Evolutionary conservation across 2,888 invertebrate species (phyloP).

Genomic region (Stegophylla sp.): DNA sequence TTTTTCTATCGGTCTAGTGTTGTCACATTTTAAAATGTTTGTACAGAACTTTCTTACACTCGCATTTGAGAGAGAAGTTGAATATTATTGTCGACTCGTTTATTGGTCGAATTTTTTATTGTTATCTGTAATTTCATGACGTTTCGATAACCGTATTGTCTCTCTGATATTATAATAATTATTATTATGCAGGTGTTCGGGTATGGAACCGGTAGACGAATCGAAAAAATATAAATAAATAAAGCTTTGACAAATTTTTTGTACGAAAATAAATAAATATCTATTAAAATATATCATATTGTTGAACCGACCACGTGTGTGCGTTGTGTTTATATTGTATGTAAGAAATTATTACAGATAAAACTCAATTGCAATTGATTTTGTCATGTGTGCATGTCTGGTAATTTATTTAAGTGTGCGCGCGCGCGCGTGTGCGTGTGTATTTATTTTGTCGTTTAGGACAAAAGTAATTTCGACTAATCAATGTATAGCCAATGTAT

Average conservation of each 20-base stretch:
- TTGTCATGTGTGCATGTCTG: background rate
- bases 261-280: too few relatives aligned
- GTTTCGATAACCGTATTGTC: background rate
- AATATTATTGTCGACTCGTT: background rate
- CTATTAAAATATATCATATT: too few relatives aligned
- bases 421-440: background rate
- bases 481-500: slow-evolving; percentile 14
- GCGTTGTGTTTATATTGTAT: too few relatives aligned
- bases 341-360: too few relatives aligned
- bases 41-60: background rate
- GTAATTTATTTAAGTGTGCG: background rate
- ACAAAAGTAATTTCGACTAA: slow-evolving; percentile 46
- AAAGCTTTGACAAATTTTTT: too few relatives aligned
- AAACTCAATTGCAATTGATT: background rate
- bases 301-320: too few relatives aligned
- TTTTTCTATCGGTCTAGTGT: background rate
- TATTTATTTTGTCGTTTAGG: slow-evolving; percentile 25
- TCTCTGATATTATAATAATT: too few relatives aligned
- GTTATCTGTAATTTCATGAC: background rate
- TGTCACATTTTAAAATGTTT: background rate
- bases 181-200: too few relatives aligned
- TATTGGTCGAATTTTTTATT: background rate
- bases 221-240: too few relatives aligned
- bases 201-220: too few relatives aligned
- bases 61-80: background rate